Evolutionary conservation across 2,888 invertebrate species (phyloP).

Genomic region (Chesias legatella): DNA sequence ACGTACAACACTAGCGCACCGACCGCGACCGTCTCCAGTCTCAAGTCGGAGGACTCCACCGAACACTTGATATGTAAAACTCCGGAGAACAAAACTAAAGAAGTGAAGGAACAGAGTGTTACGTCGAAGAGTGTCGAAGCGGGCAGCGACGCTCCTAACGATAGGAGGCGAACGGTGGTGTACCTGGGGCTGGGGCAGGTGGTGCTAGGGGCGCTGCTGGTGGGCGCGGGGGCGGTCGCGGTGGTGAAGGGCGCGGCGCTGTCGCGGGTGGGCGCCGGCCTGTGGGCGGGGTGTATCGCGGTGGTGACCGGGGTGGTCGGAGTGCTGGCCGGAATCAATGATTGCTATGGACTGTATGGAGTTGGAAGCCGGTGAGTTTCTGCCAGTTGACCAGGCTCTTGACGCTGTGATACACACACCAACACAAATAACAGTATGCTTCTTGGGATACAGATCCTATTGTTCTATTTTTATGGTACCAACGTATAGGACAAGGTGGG

Average conservation of each 20-base stretch:
- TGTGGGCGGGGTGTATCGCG: constrained; percentile 84
- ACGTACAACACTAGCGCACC: constrained; percentile 44
- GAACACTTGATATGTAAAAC: constrained; percentile 80
- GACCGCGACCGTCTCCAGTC: constrained; percentile 69
- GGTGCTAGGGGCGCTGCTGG: constrained; percentile 81
- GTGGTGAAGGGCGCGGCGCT: constrained; percentile 82
- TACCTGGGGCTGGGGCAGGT: constrained; percentile 82
- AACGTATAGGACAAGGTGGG: no score
- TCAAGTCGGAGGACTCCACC: constrained; percentile 77
- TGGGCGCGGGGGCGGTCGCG: constrained; percentile 82
- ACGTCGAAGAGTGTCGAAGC: constrained; percentile 68
- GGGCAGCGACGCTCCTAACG: constrained; percentile 47
- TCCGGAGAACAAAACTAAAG: constrained; percentile 57
- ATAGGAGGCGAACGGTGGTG: constrained; percentile 62
- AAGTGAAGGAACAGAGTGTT: constrained; percentile 53
- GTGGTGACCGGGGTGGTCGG: constrained; percentile 83
- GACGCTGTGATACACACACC: no score
- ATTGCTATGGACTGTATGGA: constrained; percentile 71
- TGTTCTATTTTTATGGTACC: no score
- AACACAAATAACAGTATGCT: no score
- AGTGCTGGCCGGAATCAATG: constrained; percentile 81
- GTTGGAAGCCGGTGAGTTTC: constrained; percentile 50
- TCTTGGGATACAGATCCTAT: no score
- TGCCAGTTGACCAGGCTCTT: no score
- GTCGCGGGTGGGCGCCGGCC: constrained; percentile 82